A percentile compares a stretch with the other conserved stretches of the same genome.
These are phyloP conservation scores for Syrrhaptes paradoxus DNA, from an alignment of 2,113 vertebrate species.

Conservation along the genomic window DNA sequence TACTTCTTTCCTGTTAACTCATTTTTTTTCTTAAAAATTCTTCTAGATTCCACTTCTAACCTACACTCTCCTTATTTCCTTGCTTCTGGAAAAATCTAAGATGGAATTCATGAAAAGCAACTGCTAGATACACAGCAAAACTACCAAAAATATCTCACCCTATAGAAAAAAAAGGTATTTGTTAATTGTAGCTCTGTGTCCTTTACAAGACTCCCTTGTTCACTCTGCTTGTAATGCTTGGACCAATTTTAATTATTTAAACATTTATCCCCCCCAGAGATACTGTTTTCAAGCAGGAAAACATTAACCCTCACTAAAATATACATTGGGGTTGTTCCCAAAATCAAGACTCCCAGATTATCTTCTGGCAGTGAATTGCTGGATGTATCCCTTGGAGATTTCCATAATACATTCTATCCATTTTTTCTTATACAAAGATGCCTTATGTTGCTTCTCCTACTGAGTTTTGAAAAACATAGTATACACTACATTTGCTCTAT, in stretches of 20 bases:
- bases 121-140: background rate
- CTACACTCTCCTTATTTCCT: background rate
- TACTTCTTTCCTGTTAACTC: background rate
- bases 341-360: background rate
- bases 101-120: background rate
- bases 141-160: background rate
- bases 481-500: background rate
- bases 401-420: background rate
- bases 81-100: background rate
- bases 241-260: background rate
- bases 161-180: background rate
- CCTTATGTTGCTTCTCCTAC: background rate
- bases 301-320: background rate
- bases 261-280: background rate
- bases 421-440: background rate
- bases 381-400: background rate
- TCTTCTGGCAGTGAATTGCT: background rate
- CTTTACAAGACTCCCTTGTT: background rate
- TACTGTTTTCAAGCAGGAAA: background rate
- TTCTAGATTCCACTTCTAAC: background rate
- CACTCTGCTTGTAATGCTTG: background rate
- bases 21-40: background rate
- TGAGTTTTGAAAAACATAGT: background rate
- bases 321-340: background rate
- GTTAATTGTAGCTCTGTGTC: background rate